phyloP scores from a whole-genome alignment of 2,113 vertebrate genomes.

The Clarias batrachus region DNA sequence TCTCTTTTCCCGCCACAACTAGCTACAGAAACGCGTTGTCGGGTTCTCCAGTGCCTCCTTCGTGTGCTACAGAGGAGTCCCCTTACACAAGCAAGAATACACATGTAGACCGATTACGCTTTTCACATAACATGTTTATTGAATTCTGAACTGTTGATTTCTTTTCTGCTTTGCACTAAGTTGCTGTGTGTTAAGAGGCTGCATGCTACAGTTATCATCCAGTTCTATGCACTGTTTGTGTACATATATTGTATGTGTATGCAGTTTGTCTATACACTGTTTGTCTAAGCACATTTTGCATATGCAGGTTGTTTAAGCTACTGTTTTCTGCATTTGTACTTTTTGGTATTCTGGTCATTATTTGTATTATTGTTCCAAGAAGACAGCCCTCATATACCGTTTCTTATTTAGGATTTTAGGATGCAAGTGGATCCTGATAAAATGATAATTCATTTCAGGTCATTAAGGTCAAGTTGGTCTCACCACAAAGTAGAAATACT shows the following conservation, averaged over 20 bases:
- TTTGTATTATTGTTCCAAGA: background rate
- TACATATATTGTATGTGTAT: background rate
- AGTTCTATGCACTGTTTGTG: background rate
- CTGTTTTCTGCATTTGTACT: background rate
- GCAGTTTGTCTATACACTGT: background rate
- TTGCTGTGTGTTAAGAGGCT: background rate
- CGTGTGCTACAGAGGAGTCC: background rate
- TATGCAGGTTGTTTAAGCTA: background rate
- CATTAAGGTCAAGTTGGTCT: background rate
- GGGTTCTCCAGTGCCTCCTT: no score
- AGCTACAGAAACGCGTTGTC: background rate
- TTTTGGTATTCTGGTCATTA: background rate
- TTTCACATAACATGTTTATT: background rate
- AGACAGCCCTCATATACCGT: background rate
- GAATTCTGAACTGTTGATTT: background rate
- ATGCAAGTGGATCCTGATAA: background rate
- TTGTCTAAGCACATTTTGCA: background rate
- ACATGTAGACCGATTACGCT: background rate
- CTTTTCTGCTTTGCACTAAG: background rate
- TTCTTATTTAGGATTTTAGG: slow-evolving; percentile 1
- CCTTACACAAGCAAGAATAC: background rate
- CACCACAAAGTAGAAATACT: background rate
- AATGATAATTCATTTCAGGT: background rate
- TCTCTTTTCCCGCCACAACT: background rate
- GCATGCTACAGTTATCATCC: background rate